These are phyloP conservation scores for Eptesicus fuscus DNA, from an alignment of 2,113 vertebrate genomes.

Conservation along the genomic window DNA sequence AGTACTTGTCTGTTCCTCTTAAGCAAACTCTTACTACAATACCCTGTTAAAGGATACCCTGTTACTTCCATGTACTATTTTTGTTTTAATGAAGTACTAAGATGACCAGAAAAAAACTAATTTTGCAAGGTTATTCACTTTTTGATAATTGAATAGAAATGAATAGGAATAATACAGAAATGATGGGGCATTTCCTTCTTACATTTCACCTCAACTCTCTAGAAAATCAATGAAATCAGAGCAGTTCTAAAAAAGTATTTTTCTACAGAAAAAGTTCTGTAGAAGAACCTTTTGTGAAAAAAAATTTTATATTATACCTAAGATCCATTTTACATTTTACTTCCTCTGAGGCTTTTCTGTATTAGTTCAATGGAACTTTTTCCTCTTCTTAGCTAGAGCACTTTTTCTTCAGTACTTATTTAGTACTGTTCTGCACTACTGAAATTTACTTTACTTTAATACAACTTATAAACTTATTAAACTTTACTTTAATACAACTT, in stretches of 20 bases:
- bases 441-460: background rate
- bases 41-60: background rate
- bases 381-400: background rate
- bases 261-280: background rate
- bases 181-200: background rate
- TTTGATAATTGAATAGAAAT: background rate
- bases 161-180: background rate
- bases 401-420: background rate
- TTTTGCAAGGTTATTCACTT: background rate
- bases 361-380: background rate
- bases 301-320: background rate
- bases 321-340: background rate
- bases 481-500: background rate
- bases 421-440: background rate
- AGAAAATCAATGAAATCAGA: background rate
- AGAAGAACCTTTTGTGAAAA: background rate
- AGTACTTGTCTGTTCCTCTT: background rate
- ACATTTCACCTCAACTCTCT: background rate
- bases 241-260: background rate
- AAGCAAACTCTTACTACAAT: background rate
- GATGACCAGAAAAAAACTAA: background rate
- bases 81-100: background rate
- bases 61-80: background rate
- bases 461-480: no score
- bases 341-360: background rate